These are phyloP conservation scores for Drosophila virilis DNA, from an alignment of 1,140 invertebrate species.

Conservation along the genomic window DNA sequence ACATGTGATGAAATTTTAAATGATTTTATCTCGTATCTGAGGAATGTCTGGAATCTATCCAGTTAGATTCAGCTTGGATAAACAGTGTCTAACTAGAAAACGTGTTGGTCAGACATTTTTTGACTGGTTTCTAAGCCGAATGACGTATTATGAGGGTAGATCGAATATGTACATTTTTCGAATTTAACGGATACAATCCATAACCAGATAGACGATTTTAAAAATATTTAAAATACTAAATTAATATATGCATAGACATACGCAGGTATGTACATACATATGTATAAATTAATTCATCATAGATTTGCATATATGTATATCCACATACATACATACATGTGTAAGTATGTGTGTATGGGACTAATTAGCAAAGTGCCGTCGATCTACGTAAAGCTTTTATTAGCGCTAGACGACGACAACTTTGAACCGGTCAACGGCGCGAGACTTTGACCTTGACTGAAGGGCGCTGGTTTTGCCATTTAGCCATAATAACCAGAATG, in stretches of 20 bases:
- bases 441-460: conserved; percentile 69
- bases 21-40: too few species aligned
- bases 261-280: not conserved
- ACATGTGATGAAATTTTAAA: too few species aligned
- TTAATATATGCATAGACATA: not conserved
- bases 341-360: not conserved
- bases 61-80: too few species aligned
- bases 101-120: too few species aligned
- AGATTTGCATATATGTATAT: not conserved
- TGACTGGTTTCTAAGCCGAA: too few species aligned
- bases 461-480: conserved; percentile 73
- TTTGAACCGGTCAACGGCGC: conserved; percentile 60
- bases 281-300: not conserved
- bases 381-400: conserved; percentile 47
- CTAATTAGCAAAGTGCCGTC: not conserved
- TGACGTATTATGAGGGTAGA: too few species aligned
- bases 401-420: conserved; percentile 62
- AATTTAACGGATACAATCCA: too few species aligned
- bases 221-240: not conserved
- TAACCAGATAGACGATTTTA: too few species aligned
- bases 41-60: too few species aligned
- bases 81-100: too few species aligned
- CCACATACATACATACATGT: not conserved
- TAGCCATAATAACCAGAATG: conserved; percentile 64
- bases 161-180: too few species aligned